Evolutionary conservation across 2,113 vertebrate genomes (phyloP).

Genomic region (Anguilla japonica): DNA sequence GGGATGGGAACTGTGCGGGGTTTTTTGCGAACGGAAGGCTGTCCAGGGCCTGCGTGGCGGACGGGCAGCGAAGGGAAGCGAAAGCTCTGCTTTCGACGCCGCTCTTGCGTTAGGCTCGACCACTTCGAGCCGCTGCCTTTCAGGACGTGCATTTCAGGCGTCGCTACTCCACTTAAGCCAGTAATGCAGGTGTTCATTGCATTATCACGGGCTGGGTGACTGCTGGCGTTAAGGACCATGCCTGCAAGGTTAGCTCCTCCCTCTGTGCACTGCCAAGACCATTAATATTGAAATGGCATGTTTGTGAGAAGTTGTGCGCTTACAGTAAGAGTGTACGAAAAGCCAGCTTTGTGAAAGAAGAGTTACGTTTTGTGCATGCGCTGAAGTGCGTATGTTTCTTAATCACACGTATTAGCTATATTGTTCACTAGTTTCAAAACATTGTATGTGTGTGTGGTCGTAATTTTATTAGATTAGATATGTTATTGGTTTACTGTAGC

Average conservation of each 20-base stretch:
- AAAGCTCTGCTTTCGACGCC: not conserved
- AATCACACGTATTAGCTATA: too few relatives aligned
- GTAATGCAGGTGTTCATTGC: not conserved
- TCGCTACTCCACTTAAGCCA: not conserved
- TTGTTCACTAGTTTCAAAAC: too few relatives aligned
- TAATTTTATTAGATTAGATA: too few relatives aligned
- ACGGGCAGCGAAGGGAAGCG: too few relatives aligned
- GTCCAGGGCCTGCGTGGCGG: too few relatives aligned
- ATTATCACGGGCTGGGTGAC: not conserved
- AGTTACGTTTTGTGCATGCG: too few relatives aligned
- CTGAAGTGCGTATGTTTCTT: too few relatives aligned
- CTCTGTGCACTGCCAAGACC: not conserved
- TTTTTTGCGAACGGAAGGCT: not conserved
- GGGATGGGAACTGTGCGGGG: not conserved
- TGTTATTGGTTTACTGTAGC: too few relatives aligned
- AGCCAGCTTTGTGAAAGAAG: too few relatives aligned
- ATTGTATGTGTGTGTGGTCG: too few relatives aligned
- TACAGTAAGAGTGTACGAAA: not conserved
- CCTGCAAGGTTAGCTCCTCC: not conserved
- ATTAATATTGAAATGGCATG: not conserved
- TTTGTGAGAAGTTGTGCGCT: not conserved
- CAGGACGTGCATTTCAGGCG: not conserved
- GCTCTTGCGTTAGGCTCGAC: not conserved
- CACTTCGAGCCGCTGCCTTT: not conserved
- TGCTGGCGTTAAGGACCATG: not conserved